Conservation (phyloP, 2,113 vertebrate species). For the Psophia crepitans region DNA sequence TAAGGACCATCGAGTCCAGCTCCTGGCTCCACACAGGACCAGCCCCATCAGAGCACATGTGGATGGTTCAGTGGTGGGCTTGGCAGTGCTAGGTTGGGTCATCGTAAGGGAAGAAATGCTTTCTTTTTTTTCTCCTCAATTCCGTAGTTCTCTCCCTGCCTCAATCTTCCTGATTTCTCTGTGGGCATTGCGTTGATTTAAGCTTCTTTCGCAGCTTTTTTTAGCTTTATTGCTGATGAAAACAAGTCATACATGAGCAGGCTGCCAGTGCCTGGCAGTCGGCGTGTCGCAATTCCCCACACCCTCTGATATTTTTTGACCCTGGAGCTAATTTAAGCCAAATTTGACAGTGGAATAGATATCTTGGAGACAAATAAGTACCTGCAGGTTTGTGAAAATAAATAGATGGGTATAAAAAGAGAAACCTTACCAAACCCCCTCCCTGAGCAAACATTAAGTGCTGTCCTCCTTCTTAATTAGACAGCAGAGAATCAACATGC, state of each 20-base stretch:
- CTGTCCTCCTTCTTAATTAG: neutral
- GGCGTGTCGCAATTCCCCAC: accelerated
- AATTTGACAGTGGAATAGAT: neutral
- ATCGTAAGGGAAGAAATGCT: neutral
- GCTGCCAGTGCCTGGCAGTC: neutral
- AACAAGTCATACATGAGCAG: neutral
- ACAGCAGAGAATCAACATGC: neutral
- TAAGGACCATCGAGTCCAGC: no score
- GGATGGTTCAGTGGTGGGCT: neutral
- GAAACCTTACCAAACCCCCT: neutral
- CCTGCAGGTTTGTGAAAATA: neutral
- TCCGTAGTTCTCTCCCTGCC: neutral
- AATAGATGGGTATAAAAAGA: neutral
- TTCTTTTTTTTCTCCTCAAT: neutral
- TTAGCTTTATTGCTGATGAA: neutral
- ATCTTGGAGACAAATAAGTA: neutral
- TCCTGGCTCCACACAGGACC: no score
- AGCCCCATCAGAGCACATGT: no score
- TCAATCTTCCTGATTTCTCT: neutral
- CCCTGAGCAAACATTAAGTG: neutral
- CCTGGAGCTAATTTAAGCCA: neutral
- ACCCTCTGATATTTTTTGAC: neutral
- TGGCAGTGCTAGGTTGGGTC: neutral
- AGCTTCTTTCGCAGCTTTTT: neutral
- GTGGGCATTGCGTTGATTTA: neutral